Percentiles rank a stretch among this genome's conserved stretches.
phyloP scores from a whole-genome alignment of 1,140 invertebrate genomes.

The Berghia stephanieae region DNA sequence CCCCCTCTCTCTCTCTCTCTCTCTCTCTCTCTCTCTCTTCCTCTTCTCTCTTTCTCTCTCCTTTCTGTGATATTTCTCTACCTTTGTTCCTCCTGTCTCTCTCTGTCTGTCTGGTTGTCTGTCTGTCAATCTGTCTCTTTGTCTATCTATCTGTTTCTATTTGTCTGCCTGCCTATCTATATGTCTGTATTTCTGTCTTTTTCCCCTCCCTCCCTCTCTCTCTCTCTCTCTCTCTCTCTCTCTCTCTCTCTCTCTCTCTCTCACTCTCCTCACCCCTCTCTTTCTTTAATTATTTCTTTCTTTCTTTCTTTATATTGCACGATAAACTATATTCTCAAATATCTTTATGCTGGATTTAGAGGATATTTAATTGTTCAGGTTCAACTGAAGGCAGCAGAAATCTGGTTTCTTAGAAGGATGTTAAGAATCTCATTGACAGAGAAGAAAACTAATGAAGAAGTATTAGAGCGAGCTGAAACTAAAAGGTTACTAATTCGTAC shows the following conservation, averaged over 20 bases:
- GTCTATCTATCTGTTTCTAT: slow-evolving; percentile 11
- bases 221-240: neutral
- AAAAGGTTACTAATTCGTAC: no score
- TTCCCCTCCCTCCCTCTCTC: neutral
- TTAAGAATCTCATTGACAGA: no score
- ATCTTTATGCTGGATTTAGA: neutral
- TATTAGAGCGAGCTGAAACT: no score
- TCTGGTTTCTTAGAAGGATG: no score
- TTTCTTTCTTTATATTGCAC: neutral
- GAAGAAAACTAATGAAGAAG: no score
- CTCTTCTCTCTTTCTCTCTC: neutral
- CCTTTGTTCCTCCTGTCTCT: neutral
- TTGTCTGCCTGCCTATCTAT: slow-evolving; percentile 6
- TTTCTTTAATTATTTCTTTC: neutral
- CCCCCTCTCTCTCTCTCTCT: slow-evolving; percentile 1
- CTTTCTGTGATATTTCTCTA: no score
- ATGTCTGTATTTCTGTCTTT: neutral
- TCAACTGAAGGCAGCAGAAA: neutral
- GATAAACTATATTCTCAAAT: neutral
- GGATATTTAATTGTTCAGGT: no score
- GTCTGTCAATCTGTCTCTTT: slow-evolving; percentile 15
- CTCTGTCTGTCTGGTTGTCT: slow-evolving; percentile 9
- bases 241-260: neutral
- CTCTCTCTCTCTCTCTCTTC: neutral
- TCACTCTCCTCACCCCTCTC: neutral